Base-by-base conservation (phyloP, 2,888 invertebrate species). In the Trichogramma evanescens region DNA sequence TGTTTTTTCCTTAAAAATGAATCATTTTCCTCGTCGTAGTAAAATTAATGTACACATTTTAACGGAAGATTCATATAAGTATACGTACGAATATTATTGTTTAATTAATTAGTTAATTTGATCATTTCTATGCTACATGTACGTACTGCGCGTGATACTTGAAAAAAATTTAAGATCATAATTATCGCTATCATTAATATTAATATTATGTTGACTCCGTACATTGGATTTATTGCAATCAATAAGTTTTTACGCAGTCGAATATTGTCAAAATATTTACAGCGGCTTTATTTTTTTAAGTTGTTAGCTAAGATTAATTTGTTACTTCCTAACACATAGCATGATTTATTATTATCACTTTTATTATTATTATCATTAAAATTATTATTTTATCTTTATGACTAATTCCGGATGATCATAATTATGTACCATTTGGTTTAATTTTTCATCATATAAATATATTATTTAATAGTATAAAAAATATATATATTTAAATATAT, bases 301-400 rank as follows among this genome's bases (percentile, higher is more conserved):
- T 73, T 26, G 26, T 26, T 68, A 70, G 63, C 65, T 72, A 72
- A 68, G 63, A 66, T 71, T 71, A 72, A 71, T 72, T 74, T 72
- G 69, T 74, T 72, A 71, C 68, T 66, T 65, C 67, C 69, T 71
- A 68, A 67, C 63, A 66, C 67, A 56, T 66, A 65, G 60, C 62
- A 69, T 68, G 65, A 66, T 66, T 26, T 66, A 68, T 66, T 61
- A 66, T 64, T 58, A 68, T 65, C 66, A 66, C 64, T 66, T 69
- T 68, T 65, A 69, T 64, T 64, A 67, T 66, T 66, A 66, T 67
- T 61, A 64, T 64, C 64, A 66, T 66, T 66, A 66, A 62, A 65
- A 67, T 64, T 66, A 68, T 66, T 66, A 65, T 64, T 65, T 63
- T 66, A 68, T 69, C 66, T 68, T 67, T 61, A 70, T 61, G 67